Evolutionary conservation across 2,113 vertebrate genomes (phyloP), one percentile per base, ranked within the genome.

Genomic region (Daubentonia madagascariensis): DNA sequence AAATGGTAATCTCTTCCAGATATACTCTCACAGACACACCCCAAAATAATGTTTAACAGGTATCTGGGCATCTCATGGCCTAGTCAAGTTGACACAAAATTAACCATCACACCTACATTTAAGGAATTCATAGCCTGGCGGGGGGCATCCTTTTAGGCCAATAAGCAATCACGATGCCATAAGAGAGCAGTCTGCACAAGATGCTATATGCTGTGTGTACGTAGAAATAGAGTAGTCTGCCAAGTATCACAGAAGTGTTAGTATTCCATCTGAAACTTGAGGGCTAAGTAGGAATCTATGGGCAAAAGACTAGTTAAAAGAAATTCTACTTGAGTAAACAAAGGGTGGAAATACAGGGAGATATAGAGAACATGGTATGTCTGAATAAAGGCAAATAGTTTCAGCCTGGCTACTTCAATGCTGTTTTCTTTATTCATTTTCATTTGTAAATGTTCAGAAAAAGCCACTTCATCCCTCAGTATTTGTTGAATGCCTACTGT

Each of bases 371-470:
- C 35, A 61, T 83, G 6, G 3, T 94, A 6, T 93, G 22, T 95
- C 94, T 94, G 35, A 25, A 8, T 79, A 85, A 93, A 10, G 45
- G 48, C 32, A 79, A 96, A 72, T 80, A 91, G 59, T 84, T 95
- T 92, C 75, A 85, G 52, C 57, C 52, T 89, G 85, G 43, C 17
- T 54, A 28, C 68, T 88, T 94, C 57, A 72, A 18, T 63, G 30
- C 8, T 91, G 8, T 91, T 95, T 93, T 73, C 9, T 93, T 48
- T 68, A 92, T 63, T 76, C 5, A 37, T 75, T 94, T 92, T 63
- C 17, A 84, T 90, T 76, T 92, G 23, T 95, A 81, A 94, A 91
- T 91, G 17, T 79, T 90, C 32, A 91, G 70, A 90, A 84, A 97
- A 87, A 88, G 8, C 10, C 40, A 88, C 23, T n/a, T 65, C 59